Evolutionary conservation across 2,797 vertebrate genomes (phyloP).

Genomic region (Alca torda): DNA sequence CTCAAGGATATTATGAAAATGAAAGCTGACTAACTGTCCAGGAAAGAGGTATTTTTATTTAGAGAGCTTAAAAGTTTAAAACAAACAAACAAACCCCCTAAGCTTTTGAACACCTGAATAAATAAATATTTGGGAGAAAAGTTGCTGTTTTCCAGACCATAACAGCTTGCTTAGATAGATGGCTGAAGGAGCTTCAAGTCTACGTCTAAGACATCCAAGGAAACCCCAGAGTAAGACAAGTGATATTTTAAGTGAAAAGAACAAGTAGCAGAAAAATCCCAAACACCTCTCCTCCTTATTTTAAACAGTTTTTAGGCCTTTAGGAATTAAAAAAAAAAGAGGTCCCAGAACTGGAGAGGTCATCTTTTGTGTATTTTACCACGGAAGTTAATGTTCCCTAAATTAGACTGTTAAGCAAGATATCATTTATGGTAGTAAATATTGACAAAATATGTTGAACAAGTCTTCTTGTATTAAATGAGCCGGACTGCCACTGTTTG

Average conservation of each 20-base stretch:
- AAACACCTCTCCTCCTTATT: neutral
- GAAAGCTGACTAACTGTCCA: neutral
- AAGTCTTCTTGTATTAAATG: neutral
- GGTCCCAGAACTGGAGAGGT: neutral
- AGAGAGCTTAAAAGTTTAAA: neutral
- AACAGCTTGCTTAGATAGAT: neutral
- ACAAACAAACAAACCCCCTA: neutral
- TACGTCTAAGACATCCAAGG: neutral
- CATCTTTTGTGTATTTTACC: neutral
- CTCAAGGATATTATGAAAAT: neutral
- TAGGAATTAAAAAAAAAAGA: neutral
- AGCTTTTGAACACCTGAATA: slow-evolving; percentile 23
- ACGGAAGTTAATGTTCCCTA: neutral
- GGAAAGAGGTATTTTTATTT: neutral
- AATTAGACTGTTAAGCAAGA: neutral
- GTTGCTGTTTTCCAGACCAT: neutral
- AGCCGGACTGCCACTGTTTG: neutral
- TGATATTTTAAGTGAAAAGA: neutral
- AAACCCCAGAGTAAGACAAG: neutral
- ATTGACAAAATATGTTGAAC: neutral
- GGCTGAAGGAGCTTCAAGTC: neutral
- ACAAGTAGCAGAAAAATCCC: neutral
- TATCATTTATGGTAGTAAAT: neutral
- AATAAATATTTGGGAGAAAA: slow-evolving; percentile 32
- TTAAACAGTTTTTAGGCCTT: neutral